Evolutionary conservation across 2,888 invertebrate species (phyloP), one percentile per base, ranked within the genome.

Genomic region (Romanomermis culicivorax): DNA sequence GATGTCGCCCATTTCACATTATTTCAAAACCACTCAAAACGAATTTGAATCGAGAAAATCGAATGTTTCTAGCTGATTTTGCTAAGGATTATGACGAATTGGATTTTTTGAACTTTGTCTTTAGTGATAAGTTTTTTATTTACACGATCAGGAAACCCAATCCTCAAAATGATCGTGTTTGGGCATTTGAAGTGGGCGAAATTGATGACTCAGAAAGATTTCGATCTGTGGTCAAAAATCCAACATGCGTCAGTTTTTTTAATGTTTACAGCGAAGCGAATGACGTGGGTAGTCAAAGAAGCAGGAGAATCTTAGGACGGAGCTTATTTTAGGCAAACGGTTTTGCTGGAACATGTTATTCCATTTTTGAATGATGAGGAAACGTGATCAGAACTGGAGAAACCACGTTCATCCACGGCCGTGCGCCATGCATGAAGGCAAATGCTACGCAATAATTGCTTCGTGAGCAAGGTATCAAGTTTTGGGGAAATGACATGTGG

Each of bases 41-140:
- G 17, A 36, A 36, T 11, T 36, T 36, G 36, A 36, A 36, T 36
- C 36, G 36, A 7, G 52, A 42, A 52, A 52, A 52, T 52, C n/a
- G 52, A n/a, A 23, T n/a, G 36, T n/a, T 52, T 36, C 24, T n/a
- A 36, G 52, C 14, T 29, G 29, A 43, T 49, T 50, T 23, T n/a
- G 26, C 29, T 23, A 50, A 2, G 30, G 29, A 50, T 43, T n/a
- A 27, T 29, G 49, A 50, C 14, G n/a, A 47, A 55, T 7, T 11
- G 17, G 36, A 36, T 11, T 36, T 36, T 36, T 17, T 36, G 11
- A 7, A 36, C 17, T 36, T 11, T 36, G 36, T 17, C 7, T 36
- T 36, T 36, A 11, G 11, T 7, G 17, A 36, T 17, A 17, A 36
- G 36, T 36, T 36, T 36, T 36, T 36, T 36, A 36, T 36, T 36